Evolutionary conservation across 2,113 vertebrate genomes (phyloP), one percentile per base, ranked within the genome.

Genomic region (Athene cunicularia): DNA sequence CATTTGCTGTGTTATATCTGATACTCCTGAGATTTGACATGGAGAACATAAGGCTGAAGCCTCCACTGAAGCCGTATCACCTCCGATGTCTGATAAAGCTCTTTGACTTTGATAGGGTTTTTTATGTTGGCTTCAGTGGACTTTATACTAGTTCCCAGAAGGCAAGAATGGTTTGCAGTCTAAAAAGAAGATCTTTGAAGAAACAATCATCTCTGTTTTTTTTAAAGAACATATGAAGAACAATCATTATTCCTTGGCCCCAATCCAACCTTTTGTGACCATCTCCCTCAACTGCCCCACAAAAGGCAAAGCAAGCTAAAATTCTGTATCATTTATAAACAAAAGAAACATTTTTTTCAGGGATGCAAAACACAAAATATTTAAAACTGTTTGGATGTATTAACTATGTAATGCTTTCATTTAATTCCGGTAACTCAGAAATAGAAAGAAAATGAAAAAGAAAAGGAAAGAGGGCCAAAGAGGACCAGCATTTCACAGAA

Each of bases 41-140:
- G 87, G 28, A 93, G 33, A 93, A 86, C 92, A 91, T 92, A 93
- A 95, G 94, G 95, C 94, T 94, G 64, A 94, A 81, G 59, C 14
- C 33, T 80, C 56, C 82, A 84, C 60, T 72, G 76, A 90, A 96
- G 63, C 14, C 64, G 77, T 14, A 47, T 56, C 26, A 84, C 26
- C 17, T 80, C 30, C 52, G 53, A 16, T 6, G 11, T 72, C 30
- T 75, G 45, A 68, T 39, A 81, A 93, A 88, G 47, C 22, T 92
- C 58, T 68, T 55, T 63, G 55, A 64, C 35, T 80, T 39, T 53
- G 62, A 83, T 11, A 70, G 15, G 2, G 3, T 21, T 43, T 28
- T 83, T 75, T 76, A 14, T 62, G 10, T 35, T 63, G 24, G 58
- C 49, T 93, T 94, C 75, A 59, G 52, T 55, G 62, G 58, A 53